Percentiles rank a stretch among this genome's conserved stretches.
These are phyloP conservation scores for Cosmia trapezina DNA, from an alignment of 2,888 invertebrate genomes.

Conservation along the genomic window DNA sequence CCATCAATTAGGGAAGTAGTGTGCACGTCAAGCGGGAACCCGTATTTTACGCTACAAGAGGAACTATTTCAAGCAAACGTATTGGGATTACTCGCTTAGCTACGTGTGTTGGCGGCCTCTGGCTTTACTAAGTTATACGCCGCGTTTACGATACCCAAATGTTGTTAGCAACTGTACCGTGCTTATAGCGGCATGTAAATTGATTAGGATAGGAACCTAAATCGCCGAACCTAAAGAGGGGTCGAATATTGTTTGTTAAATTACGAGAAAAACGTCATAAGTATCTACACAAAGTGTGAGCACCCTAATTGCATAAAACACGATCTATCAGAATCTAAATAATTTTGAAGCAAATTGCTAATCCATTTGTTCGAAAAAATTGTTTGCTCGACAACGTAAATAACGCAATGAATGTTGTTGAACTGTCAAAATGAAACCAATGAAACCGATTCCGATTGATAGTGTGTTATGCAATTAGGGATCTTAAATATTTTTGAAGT, in stretches of 20 bases:
- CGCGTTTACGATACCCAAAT: slow-evolving; percentile 49
- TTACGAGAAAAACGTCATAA: slow-evolving; percentile 1
- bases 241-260: slow-evolving; percentile 12
- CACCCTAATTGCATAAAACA: too few relatives aligned
- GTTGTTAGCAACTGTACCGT: slow-evolving; percentile 47
- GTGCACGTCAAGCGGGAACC: slow-evolving; percentile 40
- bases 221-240: slow-evolving; percentile 7
- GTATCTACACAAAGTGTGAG: too few relatives aligned
- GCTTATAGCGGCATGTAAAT: slow-evolving; percentile 28
- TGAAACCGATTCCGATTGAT: too few relatives aligned
- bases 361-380: too few relatives aligned
- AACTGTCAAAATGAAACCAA: too few relatives aligned
- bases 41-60: slow-evolving; percentile 51
- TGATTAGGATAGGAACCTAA: slow-evolving; percentile 41
- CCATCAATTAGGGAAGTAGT: slow-evolving; percentile 58
- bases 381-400: too few relatives aligned
- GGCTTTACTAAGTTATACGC: slow-evolving; percentile 54
- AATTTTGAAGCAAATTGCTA: too few relatives aligned
- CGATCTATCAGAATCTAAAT: too few relatives aligned
- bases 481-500: neutral
- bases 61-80: slow-evolving; percentile 54
- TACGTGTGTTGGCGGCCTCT: slow-evolving; percentile 46
- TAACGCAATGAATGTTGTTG: too few relatives aligned
- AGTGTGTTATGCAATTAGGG: too few relatives aligned
- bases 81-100: slow-evolving; percentile 55